Evolutionary conservation across 2,888 invertebrate species (phyloP).

Genomic region (Lamellibrachia satsuma): DNA sequence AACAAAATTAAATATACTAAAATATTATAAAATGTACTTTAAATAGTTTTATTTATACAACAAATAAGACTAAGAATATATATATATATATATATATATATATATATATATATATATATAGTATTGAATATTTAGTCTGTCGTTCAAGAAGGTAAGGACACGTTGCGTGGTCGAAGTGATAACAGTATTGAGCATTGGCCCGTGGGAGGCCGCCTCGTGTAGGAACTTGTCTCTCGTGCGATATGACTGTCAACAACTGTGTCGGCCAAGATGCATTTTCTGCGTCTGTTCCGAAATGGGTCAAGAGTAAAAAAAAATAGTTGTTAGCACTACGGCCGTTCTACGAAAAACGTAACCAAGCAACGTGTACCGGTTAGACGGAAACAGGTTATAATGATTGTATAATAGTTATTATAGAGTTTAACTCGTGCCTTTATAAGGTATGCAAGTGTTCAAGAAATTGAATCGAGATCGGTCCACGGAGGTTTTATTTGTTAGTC

Average conservation of each 20-base stretch:
- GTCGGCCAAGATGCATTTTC: background rate
- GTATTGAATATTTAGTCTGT: too few relatives aligned
- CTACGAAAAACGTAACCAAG: background rate
- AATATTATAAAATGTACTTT: background rate
- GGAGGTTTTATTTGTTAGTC: too few relatives aligned
- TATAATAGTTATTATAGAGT: too few relatives aligned
- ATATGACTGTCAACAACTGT: background rate
- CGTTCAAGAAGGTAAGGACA: too few relatives aligned
- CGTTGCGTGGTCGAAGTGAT: background rate
- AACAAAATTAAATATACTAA: too few relatives aligned
- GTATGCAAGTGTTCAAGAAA: too few relatives aligned
- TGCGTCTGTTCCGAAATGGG: background rate
- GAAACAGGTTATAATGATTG: background rate
- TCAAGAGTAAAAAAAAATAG: background rate
- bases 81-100: slow-evolving; percentile 19
- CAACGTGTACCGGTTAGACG: background rate
- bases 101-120: slow-evolving; percentile 14
- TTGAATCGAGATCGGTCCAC: too few relatives aligned
- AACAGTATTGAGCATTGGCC: background rate
- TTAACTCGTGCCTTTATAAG: too few relatives aligned
- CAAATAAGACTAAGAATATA: background rate
- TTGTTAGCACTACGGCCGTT: background rate
- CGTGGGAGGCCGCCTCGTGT: background rate
- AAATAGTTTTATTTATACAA: background rate
- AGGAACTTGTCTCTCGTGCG: background rate